Conservation (phyloP, 2,113 vertebrate species). For the Ovibos moschatus region DNA sequence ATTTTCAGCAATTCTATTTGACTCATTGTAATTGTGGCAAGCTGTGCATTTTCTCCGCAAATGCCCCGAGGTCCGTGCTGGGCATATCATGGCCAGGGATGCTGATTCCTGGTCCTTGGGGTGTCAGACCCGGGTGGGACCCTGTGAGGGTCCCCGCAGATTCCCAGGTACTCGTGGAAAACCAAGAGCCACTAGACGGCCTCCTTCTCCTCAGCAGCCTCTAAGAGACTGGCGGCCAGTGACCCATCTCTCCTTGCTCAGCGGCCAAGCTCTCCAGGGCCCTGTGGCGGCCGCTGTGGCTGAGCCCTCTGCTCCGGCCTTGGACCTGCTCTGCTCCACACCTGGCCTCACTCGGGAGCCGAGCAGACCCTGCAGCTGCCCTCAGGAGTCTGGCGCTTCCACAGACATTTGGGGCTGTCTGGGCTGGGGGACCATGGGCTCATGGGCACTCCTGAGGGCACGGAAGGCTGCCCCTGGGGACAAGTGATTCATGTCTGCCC, state of each 20-base stretch:
- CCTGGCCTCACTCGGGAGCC: rapidly evolving
- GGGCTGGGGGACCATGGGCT: background rate
- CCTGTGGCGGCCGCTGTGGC: rapidly evolving
- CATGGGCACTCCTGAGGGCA: background rate
- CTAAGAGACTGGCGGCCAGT: background rate
- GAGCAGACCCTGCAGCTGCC: background rate
- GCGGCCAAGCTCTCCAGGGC: background rate
- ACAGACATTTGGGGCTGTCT: background rate
- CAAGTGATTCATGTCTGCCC: too few relatives aligned
- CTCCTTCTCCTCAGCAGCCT: background rate
- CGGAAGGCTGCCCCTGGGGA: background rate
- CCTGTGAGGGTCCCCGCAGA: background rate
- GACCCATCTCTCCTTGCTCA: background rate
- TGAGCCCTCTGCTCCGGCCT: background rate
- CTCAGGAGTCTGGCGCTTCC: background rate
- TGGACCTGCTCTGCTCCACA: background rate
- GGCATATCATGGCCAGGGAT: too few relatives aligned
- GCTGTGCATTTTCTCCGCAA: background rate
- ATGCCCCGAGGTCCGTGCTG: background rate
- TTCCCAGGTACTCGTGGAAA: background rate
- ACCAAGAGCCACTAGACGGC: background rate
- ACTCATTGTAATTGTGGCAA: background rate
- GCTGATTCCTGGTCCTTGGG: background rate
- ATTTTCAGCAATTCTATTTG: background rate
- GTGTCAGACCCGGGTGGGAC: background rate